Base-by-base conservation (phyloP, 2,888 invertebrate genomes). In the Lepas anatifera region DNA sequence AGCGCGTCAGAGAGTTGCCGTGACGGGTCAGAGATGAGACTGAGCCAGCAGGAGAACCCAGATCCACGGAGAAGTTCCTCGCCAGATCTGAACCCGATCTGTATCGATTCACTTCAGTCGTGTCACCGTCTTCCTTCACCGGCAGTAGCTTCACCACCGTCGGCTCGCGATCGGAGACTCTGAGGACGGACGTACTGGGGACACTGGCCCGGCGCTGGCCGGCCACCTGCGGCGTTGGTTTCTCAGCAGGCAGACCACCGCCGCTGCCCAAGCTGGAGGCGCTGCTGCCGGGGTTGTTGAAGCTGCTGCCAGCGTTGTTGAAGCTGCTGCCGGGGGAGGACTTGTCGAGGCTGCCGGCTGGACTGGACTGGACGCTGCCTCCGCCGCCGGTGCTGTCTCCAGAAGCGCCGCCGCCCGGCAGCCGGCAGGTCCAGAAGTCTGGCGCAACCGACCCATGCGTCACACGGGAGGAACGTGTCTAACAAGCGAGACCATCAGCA, bases 391-490 rank as follows among this genome's bases (percentile, higher is more conserved):
- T 32, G 27, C 39, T 66, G 39, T 41, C 39, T 4, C 37, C 18
- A 7, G 29, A 16, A n/a, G n/a, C n/a, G 10, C 10, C 10, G 29
- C 32, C 3, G 58, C 13, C 32, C 13, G 66, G 22, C 41, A 66
- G 66, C 39, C 41, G 37, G 25, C 39, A 66, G 11, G 66, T 66
- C 66, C 37, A 66, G 39, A 66, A 66, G 32, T 58, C 58, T 66
- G 66, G 39, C n/a, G 25, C 48, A 39, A 11, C 35, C 37, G n/a
- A 25, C n/a, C 35, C n/a, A n/a, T n/a, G n/a, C n/a, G n/a, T n/a
- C n/a, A n/a, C n/a, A n/a, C n/a, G n/a, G n/a, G n/a, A n/a, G n/a
- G n/a, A n/a, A n/a, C n/a, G n/a, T n/a, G n/a, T n/a, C n/a, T n/a
- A n/a, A n/a, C n/a, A n/a, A n/a, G n/a, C n/a, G n/a, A n/a, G n/a